phyloP scores from a whole-genome alignment of 2,797 vertebrate genomes.

The Hydrolagus colliei region DNA sequence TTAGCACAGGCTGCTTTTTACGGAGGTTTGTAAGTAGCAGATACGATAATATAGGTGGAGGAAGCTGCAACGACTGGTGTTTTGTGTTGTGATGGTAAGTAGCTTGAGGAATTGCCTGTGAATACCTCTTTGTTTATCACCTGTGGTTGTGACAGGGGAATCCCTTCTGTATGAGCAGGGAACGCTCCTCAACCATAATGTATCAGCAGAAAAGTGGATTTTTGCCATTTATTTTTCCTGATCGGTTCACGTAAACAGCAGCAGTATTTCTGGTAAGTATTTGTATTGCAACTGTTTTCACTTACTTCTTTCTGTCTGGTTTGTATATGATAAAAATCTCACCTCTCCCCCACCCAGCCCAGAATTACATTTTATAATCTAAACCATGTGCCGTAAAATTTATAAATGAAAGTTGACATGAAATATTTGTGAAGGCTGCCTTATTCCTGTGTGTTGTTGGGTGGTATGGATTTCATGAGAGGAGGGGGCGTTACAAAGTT shows the following conservation, averaged over 20 bases:
- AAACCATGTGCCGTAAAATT: not conserved
- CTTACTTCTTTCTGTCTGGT: not conserved
- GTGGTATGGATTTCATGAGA: not conserved
- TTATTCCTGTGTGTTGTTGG: not conserved
- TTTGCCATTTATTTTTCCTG: not conserved
- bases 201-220: not conserved
- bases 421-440: constrained; percentile 6
- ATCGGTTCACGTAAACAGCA: not conserved
- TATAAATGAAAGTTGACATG: not conserved
- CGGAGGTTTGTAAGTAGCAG: constrained; percentile 7
- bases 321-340: not conserved
- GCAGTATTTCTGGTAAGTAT: constrained; percentile 6
- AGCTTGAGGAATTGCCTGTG: constrained; percentile 15
- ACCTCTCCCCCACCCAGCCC: too few relatives aligned
- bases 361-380: not conserved
- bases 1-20: not conserved
- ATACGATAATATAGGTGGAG: constrained; percentile 2
- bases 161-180: not conserved
- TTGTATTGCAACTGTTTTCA: constrained; percentile 15
- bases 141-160: constrained; percentile 21
- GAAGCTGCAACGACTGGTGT: constrained; percentile 7
- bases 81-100: constrained; percentile 27
- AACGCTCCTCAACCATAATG: not conserved
- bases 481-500: constrained; percentile 8
- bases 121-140: constrained; percentile 17